Evolutionary conservation across 2,113 vertebrate genomes (phyloP).

Genomic region (Dissostichus mawsoni): DNA sequence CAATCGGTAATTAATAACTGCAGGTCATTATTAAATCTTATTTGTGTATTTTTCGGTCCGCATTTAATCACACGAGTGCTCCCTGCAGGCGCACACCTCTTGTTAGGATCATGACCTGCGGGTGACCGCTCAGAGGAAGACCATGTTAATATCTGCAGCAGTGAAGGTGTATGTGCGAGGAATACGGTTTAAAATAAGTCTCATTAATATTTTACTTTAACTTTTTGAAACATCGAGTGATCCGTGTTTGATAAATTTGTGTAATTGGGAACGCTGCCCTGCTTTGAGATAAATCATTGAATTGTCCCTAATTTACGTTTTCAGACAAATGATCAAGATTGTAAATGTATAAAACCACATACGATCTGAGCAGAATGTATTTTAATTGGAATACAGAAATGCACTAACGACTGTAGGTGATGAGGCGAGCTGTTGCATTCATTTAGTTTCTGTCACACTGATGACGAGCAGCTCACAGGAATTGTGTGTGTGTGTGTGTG

Average conservation of each 20-base stretch:
- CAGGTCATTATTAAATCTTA: background rate
- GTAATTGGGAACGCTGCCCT: background rate
- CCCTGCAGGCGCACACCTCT: slow-evolving; percentile 48
- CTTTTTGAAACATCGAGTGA: background rate
- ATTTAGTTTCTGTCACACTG: slow-evolving; percentile 27
- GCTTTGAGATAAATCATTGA: no score
- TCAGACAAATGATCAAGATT: no score
- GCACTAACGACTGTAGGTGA: background rate
- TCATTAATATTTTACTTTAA: background rate
- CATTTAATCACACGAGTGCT: background rate
- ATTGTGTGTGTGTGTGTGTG: background rate
- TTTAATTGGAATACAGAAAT: background rate
- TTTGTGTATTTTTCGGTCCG: background rate
- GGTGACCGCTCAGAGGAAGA: background rate
- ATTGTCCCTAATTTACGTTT: background rate
- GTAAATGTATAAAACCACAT: background rate
- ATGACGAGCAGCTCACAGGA: slow-evolving; percentile 26
- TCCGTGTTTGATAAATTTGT: background rate
- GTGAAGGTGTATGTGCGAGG: background rate
- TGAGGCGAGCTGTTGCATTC: background rate
- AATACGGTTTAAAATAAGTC: background rate
- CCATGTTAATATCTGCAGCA: background rate
- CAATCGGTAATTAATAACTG: background rate
- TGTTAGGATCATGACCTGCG: slow-evolving; percentile 9
- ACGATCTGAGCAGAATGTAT: background rate